A percentile compares a stretch with the other conserved stretches of the same genome.
These are phyloP conservation scores for Rhagonycha fulva DNA, from an alignment of 2,888 invertebrate genomes.

Conservation along the genomic window DNA sequence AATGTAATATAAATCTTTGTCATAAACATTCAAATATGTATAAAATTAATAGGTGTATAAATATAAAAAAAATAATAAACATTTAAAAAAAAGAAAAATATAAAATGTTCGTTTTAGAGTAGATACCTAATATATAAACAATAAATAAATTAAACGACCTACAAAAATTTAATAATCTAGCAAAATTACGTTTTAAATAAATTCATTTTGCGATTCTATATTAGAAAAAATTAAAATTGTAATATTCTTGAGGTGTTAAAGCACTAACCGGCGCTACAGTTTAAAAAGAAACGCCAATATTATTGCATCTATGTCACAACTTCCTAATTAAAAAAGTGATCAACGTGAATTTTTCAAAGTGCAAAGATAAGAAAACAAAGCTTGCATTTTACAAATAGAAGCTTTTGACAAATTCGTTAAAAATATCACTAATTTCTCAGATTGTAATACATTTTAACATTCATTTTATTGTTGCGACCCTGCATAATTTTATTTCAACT, in stretches of 20 bases:
- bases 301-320: constrained; percentile 9
- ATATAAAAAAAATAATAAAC: constrained; percentile 5
- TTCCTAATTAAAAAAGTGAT: constrained; percentile 5
- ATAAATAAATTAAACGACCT: neutral
- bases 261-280: constrained; percentile 7
- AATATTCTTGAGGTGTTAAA: constrained; percentile 6
- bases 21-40: constrained; percentile 10
- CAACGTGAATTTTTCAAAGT: constrained; percentile 10
- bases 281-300: constrained; percentile 3
- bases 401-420: constrained; percentile 6
- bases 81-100: constrained; percentile 2
- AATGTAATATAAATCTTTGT: neutral
- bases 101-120: neutral
- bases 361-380: constrained; percentile 9
- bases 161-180: neutral
- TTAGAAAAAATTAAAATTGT: neutral
- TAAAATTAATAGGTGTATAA: constrained; percentile 8
- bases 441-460: constrained; percentile 7
- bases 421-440: constrained; percentile 22
- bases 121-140: neutral
- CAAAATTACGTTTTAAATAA: neutral
- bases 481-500: constrained; percentile 3
- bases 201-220: neutral
- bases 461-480: constrained; percentile 22
- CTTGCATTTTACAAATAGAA: constrained; percentile 12